Base-by-base conservation (phyloP, 2,797 vertebrate genomes). In the Paratrypauchen microcephalus region DNA sequence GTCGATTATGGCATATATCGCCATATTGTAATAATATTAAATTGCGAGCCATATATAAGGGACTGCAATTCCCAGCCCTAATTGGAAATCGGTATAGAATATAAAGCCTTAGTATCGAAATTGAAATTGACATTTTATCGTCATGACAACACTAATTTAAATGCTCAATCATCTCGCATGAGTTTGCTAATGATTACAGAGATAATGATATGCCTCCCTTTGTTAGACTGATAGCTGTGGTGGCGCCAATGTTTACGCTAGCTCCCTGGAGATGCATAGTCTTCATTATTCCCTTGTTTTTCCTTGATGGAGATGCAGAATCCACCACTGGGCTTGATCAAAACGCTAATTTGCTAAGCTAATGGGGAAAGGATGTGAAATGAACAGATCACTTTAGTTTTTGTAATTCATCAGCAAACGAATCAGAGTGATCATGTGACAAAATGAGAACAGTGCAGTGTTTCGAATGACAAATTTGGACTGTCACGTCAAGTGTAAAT, bases 341-440 rank as follows among this genome's bases (percentile, higher is more conserved):
- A 84, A 83, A 72, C 69, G 72, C 75, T 82, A 66, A 70, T 88
- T 84, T 80, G 59, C 78, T 69, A 68, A 71, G 67, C 69, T 86
- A 82, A 87, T 82, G 74, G 76, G 81, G 61, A 86, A 82, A 78
- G 73, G 62, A 59, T 64, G 50, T 61, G 78, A 79, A 80, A 74
- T 30, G 74, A 75, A 55, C 55, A 45, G 73, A 76, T 84, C 54
- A 57, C 73, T 50, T 74, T 72, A 47, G 18, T 74, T 76, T 77
- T 71, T 79, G 66, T 21, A 47, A 84, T 77, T 74, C 72, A 79
- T 68, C 72, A 63, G 63, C 63, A 59, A 66, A 60, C 73, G 52
- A 69, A 57, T 36, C 54, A 41, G 41, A 60, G 18, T 30, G 64
- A 83, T 83, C 69, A 70, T 48, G 61, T 82, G 60, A 69, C 73